Percentiles rank a stretch among this genome's conserved stretches.
These are phyloP conservation scores for Porphyrio hochstetteri DNA, from an alignment of 2,113 vertebrate genomes.

Conservation along the genomic window DNA sequence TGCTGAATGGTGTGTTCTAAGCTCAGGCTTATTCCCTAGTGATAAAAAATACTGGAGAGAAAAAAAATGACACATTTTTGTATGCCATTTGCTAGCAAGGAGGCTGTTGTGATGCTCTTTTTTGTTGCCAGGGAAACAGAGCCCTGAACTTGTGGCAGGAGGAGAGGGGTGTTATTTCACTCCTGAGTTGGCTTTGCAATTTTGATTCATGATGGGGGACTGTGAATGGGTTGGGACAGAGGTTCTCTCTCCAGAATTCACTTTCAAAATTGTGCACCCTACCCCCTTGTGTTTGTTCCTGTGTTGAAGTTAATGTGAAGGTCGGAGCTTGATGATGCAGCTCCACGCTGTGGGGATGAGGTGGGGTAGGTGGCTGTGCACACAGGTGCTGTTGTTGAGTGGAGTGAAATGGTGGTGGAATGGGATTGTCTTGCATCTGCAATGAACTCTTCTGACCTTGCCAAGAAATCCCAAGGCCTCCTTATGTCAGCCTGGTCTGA, in stretches of 20 bases:
- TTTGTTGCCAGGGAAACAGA: slow-evolving; percentile 51
- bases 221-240: background rate
- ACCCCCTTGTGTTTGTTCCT: background rate
- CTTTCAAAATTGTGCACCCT: background rate
- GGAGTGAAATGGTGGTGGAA: background rate
- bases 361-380: background rate
- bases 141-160: slow-evolving; percentile 26
- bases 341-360: background rate
- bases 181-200: background rate
- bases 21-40: slow-evolving; percentile 6
- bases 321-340: background rate
- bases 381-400: background rate
- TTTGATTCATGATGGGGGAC: background rate
- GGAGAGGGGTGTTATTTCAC: background rate
- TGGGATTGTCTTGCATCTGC: background rate
- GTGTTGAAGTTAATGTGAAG: background rate
- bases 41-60: background rate
- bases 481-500: background rate
- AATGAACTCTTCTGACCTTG: background rate
- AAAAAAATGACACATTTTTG: background rate
- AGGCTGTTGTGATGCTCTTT: slow-evolving; percentile 60
- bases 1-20: slow-evolving; percentile 31
- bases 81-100: background rate
- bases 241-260: background rate
- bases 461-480: background rate